Evolutionary conservation across 2,797 vertebrate species (phyloP).

Genomic region (Hozukius guyotensis): DNA sequence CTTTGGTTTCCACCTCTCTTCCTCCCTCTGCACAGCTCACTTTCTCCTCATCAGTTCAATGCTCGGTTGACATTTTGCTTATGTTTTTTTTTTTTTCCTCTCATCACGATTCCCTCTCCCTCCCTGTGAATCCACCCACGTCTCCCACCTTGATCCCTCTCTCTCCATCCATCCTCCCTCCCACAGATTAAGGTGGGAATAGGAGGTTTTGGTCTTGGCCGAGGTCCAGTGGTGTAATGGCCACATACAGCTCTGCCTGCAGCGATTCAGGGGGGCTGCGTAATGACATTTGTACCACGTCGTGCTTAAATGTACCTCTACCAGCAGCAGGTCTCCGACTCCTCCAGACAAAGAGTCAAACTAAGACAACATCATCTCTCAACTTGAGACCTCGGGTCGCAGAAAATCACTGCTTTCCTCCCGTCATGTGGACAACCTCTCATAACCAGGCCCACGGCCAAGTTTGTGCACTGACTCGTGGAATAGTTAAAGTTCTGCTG

Average conservation of each 20-base stretch:
- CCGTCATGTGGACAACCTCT: not conserved
- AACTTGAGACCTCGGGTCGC: conserved; percentile 9
- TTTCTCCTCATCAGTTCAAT: conserved; percentile 17
- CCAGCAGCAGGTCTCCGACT: conserved; percentile 19
- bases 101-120: conserved; percentile 14
- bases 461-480: not conserved
- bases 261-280: conserved; percentile 35
- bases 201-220: conserved; percentile 73
- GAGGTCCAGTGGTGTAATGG: conserved; percentile 64
- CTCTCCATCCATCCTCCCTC: conserved; percentile 54
- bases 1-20: conserved; percentile 41
- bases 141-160: conserved; percentile 29
- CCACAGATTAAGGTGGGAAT: conserved; percentile 77
- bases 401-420: conserved; percentile 13
- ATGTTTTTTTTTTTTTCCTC: conserved; percentile 25
- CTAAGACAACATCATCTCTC: conserved; percentile 38
- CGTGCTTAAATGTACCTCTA: conserved; percentile 44
- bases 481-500: not conserved
- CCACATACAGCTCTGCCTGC: conserved; percentile 51
- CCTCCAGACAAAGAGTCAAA: conserved; percentile 38
- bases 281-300: conserved; percentile 62
- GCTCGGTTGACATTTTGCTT: conserved; percentile 41
- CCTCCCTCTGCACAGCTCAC: conserved; percentile 39
- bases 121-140: conserved; percentile 39
- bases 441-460: conserved; percentile 1